Percentiles rank a stretch among this genome's conserved stretches.
Evolutionary conservation across 2,113 vertebrate species (phyloP).

Genomic region (Leptocoma aspasia): DNA sequence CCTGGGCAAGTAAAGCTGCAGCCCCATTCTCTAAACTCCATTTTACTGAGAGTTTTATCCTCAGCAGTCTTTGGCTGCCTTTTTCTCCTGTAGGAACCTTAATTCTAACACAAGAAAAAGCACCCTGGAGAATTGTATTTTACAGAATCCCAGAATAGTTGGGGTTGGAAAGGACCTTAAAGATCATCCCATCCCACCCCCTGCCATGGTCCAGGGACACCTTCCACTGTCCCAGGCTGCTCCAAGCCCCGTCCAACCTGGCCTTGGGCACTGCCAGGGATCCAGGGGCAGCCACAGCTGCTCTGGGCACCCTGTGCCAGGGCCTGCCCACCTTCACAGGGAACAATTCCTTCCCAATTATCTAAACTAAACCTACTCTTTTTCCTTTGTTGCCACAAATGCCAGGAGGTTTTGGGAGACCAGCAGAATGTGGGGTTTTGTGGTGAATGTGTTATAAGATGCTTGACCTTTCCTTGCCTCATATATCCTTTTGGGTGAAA

Average conservation of each 20-base stretch:
- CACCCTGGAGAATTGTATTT: neutral
- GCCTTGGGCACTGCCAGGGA: neutral
- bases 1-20: neutral
- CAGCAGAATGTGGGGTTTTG: accelerated
- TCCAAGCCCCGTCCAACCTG: accelerated
- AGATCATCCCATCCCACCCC: accelerated
- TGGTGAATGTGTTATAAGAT: neutral
- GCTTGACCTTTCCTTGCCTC: neutral
- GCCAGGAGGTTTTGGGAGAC: neutral
- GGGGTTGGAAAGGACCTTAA: neutral
- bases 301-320: neutral
- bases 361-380: neutral
- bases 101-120: neutral
- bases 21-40: neutral
- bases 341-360: neutral
- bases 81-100: neutral
- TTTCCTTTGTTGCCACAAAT: neutral
- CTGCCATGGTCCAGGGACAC: neutral
- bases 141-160: neutral
- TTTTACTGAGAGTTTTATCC: neutral
- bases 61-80: neutral
- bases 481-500: neutral
- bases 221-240: accelerated
- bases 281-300: neutral
- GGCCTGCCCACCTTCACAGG: accelerated